Evolutionary conservation across 2,888 invertebrate species (phyloP).

Genomic region (Zeuzera pyrina): DNA sequence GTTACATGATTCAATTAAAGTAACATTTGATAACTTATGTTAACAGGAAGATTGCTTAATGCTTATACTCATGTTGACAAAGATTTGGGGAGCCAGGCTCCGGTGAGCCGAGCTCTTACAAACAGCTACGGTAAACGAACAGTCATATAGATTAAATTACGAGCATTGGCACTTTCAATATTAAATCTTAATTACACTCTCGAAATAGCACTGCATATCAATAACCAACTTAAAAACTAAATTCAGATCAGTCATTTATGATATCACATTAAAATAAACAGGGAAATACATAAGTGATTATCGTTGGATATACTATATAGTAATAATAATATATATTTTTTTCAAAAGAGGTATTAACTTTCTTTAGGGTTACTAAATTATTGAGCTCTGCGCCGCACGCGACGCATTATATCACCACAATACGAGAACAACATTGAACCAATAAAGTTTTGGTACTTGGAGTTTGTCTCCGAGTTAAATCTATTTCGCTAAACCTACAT

Average conservation of each 20-base stretch:
- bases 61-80: slow-evolving; percentile 35
- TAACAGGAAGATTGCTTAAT: slow-evolving; percentile 46
- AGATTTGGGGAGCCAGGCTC: slow-evolving; percentile 18
- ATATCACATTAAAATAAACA: slow-evolving; percentile 76
- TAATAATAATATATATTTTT: slow-evolving; percentile 65
- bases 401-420: slow-evolving; percentile 70
- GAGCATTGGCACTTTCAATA: slow-evolving; percentile 75
- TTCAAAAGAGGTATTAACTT: slow-evolving; percentile 74
- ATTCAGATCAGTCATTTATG: slow-evolving; percentile 76
- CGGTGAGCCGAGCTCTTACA: slow-evolving; percentile 22
- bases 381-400: slow-evolving; percentile 69
- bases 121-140: slow-evolving; percentile 60
- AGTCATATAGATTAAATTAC: slow-evolving; percentile 71
- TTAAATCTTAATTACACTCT: slow-evolving; percentile 71
- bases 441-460: slow-evolving; percentile 69
- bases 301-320: slow-evolving; percentile 66
- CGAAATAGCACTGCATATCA: slow-evolving; percentile 72
- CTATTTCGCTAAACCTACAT: slow-evolving; percentile 73
- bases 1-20: slow-evolving; percentile 49
- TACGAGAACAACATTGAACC: slow-evolving; percentile 71
- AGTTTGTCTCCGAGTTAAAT: slow-evolving; percentile 57
- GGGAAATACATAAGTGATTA: slow-evolving; percentile 72
- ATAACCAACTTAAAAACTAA: slow-evolving; percentile 75
- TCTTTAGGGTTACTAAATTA: slow-evolving; percentile 73
- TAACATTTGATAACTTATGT: slow-evolving; percentile 45